Base-by-base conservation (phyloP, 2,888 invertebrate genomes). In the Spilosoma lubricipeda region DNA sequence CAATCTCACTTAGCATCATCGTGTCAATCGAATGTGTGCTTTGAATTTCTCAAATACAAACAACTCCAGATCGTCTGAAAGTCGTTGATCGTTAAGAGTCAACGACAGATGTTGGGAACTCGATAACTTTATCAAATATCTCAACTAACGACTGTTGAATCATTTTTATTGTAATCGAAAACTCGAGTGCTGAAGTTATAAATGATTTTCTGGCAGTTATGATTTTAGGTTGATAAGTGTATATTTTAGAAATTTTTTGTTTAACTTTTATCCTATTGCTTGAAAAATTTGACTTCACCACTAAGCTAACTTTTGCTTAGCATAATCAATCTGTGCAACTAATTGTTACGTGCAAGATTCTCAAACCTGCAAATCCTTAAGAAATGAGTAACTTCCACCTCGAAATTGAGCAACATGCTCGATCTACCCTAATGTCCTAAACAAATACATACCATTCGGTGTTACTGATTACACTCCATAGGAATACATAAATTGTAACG, bases 21-120 rank as follows among this genome's bases (percentile, higher is more conserved):
- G 15, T 71, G 75, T 75, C 69, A 69, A 66, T 56, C 65, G 65
- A 71, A 67, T 64, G 3, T 64, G 45, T 67, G 2, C 20, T 23
- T 2, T 64, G 18, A 42, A 20, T 48, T 65, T 33, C 71, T 45
- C 15, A 18, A 48, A 63, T 64, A 71, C 63, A 72, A 64, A 36
- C 23, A 8, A 52, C 23, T 18, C 59, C 56, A 13, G 65, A 73
- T 45, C 52, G 56, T 45, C 68, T 59, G 48, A 52, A 73, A 73
- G 48, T 64, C 67, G 63, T 33, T 71, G 42, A 79, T 79, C 66
- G 23, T 76, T 73, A 48, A 15, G 45, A 65, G 36, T 71, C 42
- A 67, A 77, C 77, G 73, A 72, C 88, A 89, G 87, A 84, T 89
- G 88, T 80, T 66, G 72, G 68, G 82, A 85, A 87, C 79, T 84